A percentile compares a stretch with the other conserved stretches of the same genome.
Conservation (phyloP, 2,797 vertebrate genomes). For the Molossus molossus region DNA sequence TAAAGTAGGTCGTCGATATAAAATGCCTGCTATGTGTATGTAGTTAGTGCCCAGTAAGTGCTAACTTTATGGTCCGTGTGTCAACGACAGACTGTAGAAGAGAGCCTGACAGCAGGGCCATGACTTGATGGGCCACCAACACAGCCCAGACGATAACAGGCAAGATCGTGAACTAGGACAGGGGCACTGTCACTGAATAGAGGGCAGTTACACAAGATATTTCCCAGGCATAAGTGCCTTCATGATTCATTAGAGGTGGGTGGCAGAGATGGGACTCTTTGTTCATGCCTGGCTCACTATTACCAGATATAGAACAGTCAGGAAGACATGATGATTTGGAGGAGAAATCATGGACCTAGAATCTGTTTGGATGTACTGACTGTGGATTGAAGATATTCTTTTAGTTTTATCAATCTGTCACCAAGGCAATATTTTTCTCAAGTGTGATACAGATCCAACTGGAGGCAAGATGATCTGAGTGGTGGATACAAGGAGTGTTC, state of each 20-base stretch:
- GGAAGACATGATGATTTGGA: neutral
- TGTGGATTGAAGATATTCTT: neutral
- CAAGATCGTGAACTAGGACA: conserved; percentile 71
- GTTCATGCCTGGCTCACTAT: conserved; percentile 61
- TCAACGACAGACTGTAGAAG: neutral
- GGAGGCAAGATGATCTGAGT: neutral
- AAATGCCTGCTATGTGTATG: neutral
- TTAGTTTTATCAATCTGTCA: neutral
- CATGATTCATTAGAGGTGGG: conserved; percentile 82
- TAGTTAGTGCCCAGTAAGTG: neutral
- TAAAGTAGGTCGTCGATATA: neutral
- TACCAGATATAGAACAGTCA: conserved; percentile 62
- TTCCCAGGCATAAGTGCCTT: conserved; percentile 72
- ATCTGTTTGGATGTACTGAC: neutral
- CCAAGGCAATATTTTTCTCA: neutral
- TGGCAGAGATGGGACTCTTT: conserved; percentile 70
- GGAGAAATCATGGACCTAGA: neutral
- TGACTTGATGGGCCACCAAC: conserved; percentile 25
- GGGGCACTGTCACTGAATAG: conserved; percentile 54
- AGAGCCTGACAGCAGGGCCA: neutral
- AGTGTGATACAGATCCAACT: neutral
- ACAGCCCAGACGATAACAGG: conserved; percentile 62
- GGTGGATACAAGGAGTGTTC: neutral
- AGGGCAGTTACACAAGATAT: conserved; percentile 81
- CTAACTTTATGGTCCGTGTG: neutral